Evolutionary conservation across 2,113 vertebrate species (phyloP), one percentile per base, ranked within the genome.

Genomic region (Neolamprologus sp.): DNA sequence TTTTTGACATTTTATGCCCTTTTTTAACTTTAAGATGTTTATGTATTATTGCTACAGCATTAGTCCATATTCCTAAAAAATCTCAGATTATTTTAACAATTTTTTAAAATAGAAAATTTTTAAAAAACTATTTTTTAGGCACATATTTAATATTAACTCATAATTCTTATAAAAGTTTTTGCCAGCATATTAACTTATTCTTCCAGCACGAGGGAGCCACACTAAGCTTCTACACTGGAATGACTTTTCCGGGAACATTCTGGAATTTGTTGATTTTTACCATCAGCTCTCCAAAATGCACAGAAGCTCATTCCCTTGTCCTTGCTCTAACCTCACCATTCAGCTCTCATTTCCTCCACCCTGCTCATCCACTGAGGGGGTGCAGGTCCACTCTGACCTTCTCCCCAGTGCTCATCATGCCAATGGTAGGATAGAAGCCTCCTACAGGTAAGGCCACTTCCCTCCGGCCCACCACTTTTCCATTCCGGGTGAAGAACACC

Each of bases 401-500:
- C 93, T 98, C 98, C 45, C 97, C 97, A 4, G 95, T 96, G 94
- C 98, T 98, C 95, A 98, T 96, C 98, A 98, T 98, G 45, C 98
- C 97, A 13, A 98, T 97, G 19, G 98, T 98, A 49, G 98, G 98
- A 88, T 97, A 97, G 90, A 98, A 97, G 23, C 98, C 98, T 35
- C 97, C 97, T 0, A 92, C 88, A 4, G 98, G 97, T 57, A 98
- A 94, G 33, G 94, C 93, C 10, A 97, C 97, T 49, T 98, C 97
- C 90, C 97, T 97, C 85, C 97, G 97, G 17, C 98, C 98, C 5
- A 98, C 97, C 87, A 98, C 97, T 94, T 97, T 97, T 60, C 97
- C 97, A 4, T 98, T 98, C 35, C 98, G 95, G 5, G 98, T 98
- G 93, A 98, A 98, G 93, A 98, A 98, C 84, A 98, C 98, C 98